phyloP scores from a whole-genome alignment of 2,888 invertebrate genomes.

The Dorcus hopei region DNA sequence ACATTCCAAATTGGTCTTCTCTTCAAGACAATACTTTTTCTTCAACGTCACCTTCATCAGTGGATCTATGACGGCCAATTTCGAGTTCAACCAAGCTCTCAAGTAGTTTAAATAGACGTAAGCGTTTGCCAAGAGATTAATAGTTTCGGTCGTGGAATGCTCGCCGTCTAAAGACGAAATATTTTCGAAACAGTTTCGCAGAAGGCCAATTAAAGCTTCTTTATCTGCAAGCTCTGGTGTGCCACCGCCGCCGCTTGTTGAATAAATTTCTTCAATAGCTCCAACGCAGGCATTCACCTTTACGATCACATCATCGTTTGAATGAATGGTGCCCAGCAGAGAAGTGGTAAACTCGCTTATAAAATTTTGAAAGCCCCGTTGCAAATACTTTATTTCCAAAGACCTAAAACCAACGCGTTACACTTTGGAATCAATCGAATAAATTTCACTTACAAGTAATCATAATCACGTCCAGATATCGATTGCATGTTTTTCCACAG shows the following conservation, averaged over 20 bases:
- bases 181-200: conserved; percentile 20
- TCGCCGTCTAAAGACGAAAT: conserved; percentile 15
- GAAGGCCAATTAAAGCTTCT: conserved; percentile 22
- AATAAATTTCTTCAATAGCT: conserved; percentile 1
- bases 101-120: conserved; percentile 54
- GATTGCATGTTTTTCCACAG: conserved; percentile 62
- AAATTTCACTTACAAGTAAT: conserved; percentile 39
- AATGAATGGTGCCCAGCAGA: neutral
- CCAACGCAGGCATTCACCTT: neutral
- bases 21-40: conserved; percentile 65
- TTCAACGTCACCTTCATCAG: conserved; percentile 74
- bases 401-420: neutral
- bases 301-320: neutral
- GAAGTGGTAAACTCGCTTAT: conserved; percentile 10
- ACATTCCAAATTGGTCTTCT: conserved; percentile 60
- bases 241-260: conserved; percentile 1
- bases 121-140: conserved; percentile 34
- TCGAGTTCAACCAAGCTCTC: conserved; percentile 57
- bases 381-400: conserved; percentile 9
- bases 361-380: conserved; percentile 1
- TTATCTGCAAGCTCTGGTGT: conserved; percentile 4
- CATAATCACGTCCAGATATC: conserved; percentile 49
- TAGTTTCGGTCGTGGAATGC: conserved; percentile 4
- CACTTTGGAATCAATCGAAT: neutral
- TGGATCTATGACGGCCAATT: conserved; percentile 76